Conservation (phyloP, 1,140 invertebrate genomes). For the Ylistrum balloti region DNA sequence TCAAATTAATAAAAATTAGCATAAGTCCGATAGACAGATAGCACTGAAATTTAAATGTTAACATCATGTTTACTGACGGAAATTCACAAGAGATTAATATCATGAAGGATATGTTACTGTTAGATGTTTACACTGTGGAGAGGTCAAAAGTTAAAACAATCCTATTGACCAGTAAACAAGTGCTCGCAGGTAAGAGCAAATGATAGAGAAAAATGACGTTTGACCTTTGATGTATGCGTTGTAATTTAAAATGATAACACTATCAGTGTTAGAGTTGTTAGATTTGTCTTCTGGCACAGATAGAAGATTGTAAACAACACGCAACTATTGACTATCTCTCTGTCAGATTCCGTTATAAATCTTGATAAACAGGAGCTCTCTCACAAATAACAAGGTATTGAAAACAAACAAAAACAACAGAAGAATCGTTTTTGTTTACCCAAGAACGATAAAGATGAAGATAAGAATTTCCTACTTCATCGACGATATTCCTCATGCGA, state of each 20-base stretch:
- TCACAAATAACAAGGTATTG: neutral
- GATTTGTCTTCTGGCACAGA: neutral
- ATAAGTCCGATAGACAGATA: too few relatives aligned
- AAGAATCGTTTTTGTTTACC: too few relatives aligned
- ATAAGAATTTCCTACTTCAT: too few relatives aligned
- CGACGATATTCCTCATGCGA: too few relatives aligned
- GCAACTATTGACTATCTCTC: neutral
- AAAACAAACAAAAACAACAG: too few relatives aligned
- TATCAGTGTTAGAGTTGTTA: neutral
- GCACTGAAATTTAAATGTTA: too few relatives aligned
- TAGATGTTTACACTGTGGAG: neutral
- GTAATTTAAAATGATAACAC: constrained; percentile 14
- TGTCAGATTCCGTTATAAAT: neutral
- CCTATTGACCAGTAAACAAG: neutral
- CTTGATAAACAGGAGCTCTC: too few relatives aligned
- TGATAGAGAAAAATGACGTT: neutral
- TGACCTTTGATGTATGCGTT: neutral
- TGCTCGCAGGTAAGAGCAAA: neutral
- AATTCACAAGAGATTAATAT: too few relatives aligned
- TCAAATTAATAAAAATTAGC: too few relatives aligned
- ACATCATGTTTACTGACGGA: too few relatives aligned
- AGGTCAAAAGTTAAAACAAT: neutral
- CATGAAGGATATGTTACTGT: too few relatives aligned
- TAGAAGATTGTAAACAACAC: neutral
- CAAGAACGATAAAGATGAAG: too few relatives aligned